Conservation (phyloP, 2,797 vertebrate species). For the Nyctalus aviator region DNA sequence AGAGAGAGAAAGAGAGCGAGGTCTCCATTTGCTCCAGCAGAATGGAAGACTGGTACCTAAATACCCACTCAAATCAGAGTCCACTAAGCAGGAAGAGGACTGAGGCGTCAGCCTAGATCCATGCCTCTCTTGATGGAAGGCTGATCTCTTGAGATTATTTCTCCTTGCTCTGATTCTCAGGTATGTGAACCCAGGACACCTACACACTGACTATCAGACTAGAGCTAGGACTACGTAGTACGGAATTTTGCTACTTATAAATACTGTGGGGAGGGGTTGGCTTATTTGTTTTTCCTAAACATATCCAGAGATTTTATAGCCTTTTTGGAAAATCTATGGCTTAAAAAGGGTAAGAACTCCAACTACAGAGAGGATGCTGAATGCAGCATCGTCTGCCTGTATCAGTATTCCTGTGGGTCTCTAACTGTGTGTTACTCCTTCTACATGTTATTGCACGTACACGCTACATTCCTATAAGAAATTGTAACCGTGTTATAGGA, state of each 20-base stretch:
- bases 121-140: not conserved
- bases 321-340: constrained; percentile 18
- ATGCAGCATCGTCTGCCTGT: not conserved
- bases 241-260: constrained; percentile 5
- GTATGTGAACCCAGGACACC: constrained; percentile 7
- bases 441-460: not conserved
- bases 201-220: constrained; percentile 21
- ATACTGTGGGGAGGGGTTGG: not conserved
- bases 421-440: not conserved
- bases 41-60: constrained; percentile 26
- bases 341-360: constrained; percentile 6
- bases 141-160: constrained; percentile 24
- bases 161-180: constrained; percentile 55
- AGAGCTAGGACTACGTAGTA: not conserved
- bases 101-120: not conserved
- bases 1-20: not conserved
- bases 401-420: not conserved
- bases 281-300: not conserved
- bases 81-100: not conserved
- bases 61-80: constrained; percentile 9
- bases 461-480: not conserved
- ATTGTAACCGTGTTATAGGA: not conserved
- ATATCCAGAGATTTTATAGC: not conserved
- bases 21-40: not conserved
- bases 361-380: not conserved